Conservation (phyloP, 1,140 invertebrate species). For the Leptestheria dahalacensis region DNA sequence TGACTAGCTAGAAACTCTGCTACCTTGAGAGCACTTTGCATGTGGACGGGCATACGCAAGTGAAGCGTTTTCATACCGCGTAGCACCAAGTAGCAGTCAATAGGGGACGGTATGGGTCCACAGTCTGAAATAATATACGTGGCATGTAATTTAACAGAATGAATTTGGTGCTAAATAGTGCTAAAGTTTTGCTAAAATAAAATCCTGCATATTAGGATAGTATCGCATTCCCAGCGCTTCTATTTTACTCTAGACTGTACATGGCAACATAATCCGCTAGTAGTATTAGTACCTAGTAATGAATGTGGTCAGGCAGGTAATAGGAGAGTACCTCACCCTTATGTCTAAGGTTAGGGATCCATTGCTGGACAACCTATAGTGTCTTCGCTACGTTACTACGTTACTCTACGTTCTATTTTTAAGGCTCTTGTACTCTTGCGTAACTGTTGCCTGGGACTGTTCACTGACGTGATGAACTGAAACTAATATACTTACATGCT, state of each 20-base stretch:
- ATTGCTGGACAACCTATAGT: too few relatives aligned
- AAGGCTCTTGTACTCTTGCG: too few relatives aligned
- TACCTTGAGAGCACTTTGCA: conserved; percentile 54
- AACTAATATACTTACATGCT: conserved; percentile 11
- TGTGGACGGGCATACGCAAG: conserved; percentile 46
- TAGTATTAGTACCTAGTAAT: neutral
- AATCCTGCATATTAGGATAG: too few relatives aligned
- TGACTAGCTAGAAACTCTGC: conserved; percentile 66
- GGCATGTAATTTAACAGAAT: neutral
- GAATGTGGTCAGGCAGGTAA: neutral
- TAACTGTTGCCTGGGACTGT: too few relatives aligned
- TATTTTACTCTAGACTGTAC: neutral
- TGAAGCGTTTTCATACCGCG: conserved; percentile 42
- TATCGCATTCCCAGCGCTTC: neutral
- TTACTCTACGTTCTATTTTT: too few relatives aligned
- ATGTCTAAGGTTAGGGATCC: too few relatives aligned
- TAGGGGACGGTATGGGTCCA: conserved; percentile 42
- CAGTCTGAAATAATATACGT: conserved; percentile 24
- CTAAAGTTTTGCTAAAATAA: too few relatives aligned
- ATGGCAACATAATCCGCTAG: neutral
- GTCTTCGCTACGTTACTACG: too few relatives aligned
- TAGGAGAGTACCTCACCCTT: neutral
- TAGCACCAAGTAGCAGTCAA: conserved; percentile 44
- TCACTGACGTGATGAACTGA: too few relatives aligned
- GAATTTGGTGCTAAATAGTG: too few relatives aligned